phyloP scores from a whole-genome alignment of 1,140 invertebrate species.

The Lanistes nyassanus region DNA sequence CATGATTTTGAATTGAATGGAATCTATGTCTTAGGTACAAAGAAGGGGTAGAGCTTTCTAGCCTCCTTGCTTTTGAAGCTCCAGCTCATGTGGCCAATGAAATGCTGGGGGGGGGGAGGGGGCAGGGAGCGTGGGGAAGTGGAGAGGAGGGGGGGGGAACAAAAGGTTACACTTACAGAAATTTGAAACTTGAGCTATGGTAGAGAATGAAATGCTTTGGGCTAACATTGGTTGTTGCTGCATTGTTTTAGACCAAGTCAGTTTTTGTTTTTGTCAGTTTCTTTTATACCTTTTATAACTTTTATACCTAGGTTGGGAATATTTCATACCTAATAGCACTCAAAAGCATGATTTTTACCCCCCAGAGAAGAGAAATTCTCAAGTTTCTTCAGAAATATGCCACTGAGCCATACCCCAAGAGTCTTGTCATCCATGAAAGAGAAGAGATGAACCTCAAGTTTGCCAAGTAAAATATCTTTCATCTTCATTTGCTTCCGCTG shows the following conservation, averaged over 20 bases:
- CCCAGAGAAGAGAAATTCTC: constrained; percentile 44
- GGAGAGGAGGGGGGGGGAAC: no score
- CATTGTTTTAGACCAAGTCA: not conserved
- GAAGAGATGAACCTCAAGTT: constrained; percentile 87
- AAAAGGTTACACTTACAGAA: no score
- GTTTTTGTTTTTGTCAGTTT: not conserved
- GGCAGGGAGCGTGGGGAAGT: no score
- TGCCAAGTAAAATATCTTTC: constrained; percentile 68
- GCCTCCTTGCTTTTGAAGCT: no score
- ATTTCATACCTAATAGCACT: not conserved
- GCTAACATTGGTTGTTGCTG: no score
- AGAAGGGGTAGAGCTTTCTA: not conserved
- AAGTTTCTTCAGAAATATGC: constrained; percentile 49
- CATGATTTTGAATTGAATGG: not conserved
- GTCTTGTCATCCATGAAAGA: constrained; percentile 79
- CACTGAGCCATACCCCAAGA: constrained; percentile 75
- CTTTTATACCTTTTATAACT: not conserved
- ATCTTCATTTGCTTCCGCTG: not conserved
- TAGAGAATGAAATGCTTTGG: no score
- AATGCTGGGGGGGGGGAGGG: no score
- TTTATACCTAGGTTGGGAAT: not conserved
- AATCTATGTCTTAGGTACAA: not conserved
- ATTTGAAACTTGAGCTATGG: no score
- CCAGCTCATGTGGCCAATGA: no score
- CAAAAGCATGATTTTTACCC: constrained; percentile 9